Evolutionary conservation across 2,113 vertebrate species (phyloP).

Genomic region (Pontoporia blainvillei): DNA sequence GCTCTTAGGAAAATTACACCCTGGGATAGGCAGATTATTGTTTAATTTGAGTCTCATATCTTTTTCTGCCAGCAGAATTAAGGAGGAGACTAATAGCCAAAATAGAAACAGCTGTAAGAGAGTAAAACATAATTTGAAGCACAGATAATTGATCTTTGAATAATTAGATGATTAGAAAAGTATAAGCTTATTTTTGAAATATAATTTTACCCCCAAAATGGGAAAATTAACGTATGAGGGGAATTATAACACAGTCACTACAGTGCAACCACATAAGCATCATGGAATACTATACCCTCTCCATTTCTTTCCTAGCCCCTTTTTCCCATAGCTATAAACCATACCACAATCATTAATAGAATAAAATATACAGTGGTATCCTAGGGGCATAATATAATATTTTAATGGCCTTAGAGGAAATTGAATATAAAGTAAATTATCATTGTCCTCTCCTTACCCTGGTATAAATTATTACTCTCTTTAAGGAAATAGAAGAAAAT

Average conservation of each 20-base stretch:
- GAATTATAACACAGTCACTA: neutral
- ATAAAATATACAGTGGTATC: neutral
- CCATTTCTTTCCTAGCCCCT: neutral
- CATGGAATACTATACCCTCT: neutral
- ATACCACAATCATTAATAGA: neutral
- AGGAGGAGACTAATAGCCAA: neutral
- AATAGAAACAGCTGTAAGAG: neutral
- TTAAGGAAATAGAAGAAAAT: conserved; percentile 40
- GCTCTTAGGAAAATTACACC: neutral
- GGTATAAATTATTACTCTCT: conserved; percentile 14
- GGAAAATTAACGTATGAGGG: neutral
- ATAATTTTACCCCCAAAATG: neutral
- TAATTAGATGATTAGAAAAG: neutral
- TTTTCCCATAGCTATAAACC: neutral
- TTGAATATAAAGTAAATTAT: neutral
- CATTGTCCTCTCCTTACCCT: neutral
- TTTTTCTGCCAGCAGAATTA: neutral
- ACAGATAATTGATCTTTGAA: neutral
- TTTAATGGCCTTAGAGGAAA: neutral
- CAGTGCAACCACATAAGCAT: neutral
- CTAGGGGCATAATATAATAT: neutral
- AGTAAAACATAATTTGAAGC: neutral
- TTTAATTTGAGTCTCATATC: neutral
- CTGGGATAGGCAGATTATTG: neutral
- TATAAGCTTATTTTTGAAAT: neutral